A percentile compares a stretch with the other conserved stretches of the same genome.
phyloP scores from a whole-genome alignment of 2,888 invertebrate species.

The Parelbella ahira region DNA sequence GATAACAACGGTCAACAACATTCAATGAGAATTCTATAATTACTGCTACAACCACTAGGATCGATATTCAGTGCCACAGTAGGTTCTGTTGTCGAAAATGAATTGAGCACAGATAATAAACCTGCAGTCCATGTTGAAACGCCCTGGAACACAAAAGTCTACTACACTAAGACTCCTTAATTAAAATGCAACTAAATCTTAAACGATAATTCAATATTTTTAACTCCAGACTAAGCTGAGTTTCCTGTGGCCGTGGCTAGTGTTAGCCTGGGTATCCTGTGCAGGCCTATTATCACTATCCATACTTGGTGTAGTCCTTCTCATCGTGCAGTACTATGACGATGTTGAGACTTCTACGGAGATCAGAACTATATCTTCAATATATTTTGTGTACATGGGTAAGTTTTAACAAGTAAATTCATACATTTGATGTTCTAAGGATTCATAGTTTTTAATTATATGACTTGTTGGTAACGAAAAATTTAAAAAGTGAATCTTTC shows the following conservation, averaged over 20 bases:
- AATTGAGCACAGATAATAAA: too few relatives aligned
- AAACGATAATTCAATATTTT: not conserved
- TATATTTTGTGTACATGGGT: conserved; percentile 55
- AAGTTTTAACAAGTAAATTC: conserved; percentile 26
- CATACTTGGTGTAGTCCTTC: conserved; percentile 44
- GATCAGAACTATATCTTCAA: conserved; percentile 49
- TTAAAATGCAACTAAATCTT: not conserved
- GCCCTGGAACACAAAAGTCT: not conserved
- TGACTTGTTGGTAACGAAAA: too few relatives aligned
- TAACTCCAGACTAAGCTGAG: conserved; percentile 50
- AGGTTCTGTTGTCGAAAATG: too few relatives aligned
- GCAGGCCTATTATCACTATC: conserved; percentile 41
- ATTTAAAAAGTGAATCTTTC: too few relatives aligned
- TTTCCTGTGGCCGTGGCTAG: conserved; percentile 53
- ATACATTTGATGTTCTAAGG: too few relatives aligned
- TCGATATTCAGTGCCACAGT: too few relatives aligned
- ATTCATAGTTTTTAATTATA: too few relatives aligned
- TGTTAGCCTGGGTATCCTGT: conserved; percentile 46
- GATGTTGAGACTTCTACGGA: conserved; percentile 38
- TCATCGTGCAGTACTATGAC: conserved; percentile 36
- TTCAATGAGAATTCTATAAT: too few relatives aligned
- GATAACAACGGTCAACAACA: too few relatives aligned
- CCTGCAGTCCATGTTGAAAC: too few relatives aligned
- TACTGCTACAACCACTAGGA: too few relatives aligned
- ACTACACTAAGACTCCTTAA: too few relatives aligned